Evolutionary conservation across 2,797 vertebrate species (phyloP).

Genomic region (Melanogrammus aeglefinus): DNA sequence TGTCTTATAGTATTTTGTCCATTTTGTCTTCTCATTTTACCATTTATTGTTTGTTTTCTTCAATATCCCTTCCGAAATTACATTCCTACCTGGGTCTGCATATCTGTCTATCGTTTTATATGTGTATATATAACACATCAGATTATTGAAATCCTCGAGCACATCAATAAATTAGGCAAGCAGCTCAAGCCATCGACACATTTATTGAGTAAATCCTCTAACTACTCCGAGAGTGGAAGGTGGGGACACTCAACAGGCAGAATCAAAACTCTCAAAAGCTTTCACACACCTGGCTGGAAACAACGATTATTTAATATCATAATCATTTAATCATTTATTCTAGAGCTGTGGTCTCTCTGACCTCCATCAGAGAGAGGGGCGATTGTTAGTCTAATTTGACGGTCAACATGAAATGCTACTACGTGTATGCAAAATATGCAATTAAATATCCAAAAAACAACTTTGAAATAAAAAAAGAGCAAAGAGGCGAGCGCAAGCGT

Average conservation of each 20-base stretch:
- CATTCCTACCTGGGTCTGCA: not conserved
- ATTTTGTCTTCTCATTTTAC: not conserved
- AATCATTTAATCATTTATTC: conserved; percentile 13
- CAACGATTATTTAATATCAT: not conserved
- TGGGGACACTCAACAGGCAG: not conserved
- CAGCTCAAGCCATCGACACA: not conserved
- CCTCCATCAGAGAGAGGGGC: conserved; percentile 11
- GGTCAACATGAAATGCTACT: conserved; percentile 27
- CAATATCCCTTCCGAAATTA: not conserved
- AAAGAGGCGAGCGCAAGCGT: conserved; percentile 44
- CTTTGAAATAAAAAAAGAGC: conserved; percentile 41
- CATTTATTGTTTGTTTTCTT: not conserved
- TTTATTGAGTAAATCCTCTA: not conserved
- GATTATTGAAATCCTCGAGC: not conserved
- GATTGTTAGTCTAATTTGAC: conserved; percentile 9
- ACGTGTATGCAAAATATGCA: conserved; percentile 51
- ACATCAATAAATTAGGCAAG: not conserved
- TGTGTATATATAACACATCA: not conserved
- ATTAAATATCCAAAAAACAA: conserved; percentile 41
- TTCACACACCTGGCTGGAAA: not conserved
- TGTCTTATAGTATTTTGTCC: not conserved
- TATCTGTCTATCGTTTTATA: not conserved
- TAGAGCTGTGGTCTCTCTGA: conserved; percentile 26
- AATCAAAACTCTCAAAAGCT: not conserved
- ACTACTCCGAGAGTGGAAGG: not conserved